Evolutionary conservation across 2,797 vertebrate species (phyloP).

Genomic region (Oreochromis grahami): DNA sequence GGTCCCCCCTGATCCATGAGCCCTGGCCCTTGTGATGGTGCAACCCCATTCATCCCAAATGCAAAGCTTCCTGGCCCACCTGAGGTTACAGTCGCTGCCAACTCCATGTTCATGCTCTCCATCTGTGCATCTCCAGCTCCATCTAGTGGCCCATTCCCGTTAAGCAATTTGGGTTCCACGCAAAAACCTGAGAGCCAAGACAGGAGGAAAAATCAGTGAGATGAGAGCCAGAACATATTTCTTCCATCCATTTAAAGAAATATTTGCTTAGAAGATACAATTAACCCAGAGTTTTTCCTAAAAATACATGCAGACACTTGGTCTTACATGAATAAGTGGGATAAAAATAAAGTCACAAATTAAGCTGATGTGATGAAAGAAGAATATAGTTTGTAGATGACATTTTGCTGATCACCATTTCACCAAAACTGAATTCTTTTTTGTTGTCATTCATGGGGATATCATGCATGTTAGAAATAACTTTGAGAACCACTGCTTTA

Average conservation of each 20-base stretch:
- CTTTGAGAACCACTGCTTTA: not conserved
- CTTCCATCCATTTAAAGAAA: not conserved
- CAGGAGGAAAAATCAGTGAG: not conserved
- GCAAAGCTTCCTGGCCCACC: conserved; percentile 95
- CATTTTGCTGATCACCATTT: not conserved
- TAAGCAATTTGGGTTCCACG: conserved; percentile 67
- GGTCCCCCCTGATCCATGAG: conserved; percentile 74
- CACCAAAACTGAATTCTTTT: not conserved
- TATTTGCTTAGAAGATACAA: not conserved
- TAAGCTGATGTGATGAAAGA: not conserved
- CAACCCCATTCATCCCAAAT: conserved; percentile 84
- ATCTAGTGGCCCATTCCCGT: conserved; percentile 60
- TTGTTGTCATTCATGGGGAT: not conserved
- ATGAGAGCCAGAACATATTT: not conserved
- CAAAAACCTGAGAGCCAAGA: conserved; percentile 51
- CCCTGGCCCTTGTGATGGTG: conserved; percentile 58
- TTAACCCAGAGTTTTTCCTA: not conserved
- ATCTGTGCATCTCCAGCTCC: conserved; percentile 79
- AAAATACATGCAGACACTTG: not conserved
- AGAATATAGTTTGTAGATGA: not conserved
- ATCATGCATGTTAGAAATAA: not conserved
- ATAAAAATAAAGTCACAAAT: not conserved
- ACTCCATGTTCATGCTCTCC: conserved; percentile 88
- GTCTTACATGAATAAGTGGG: not conserved
- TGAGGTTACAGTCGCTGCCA: conserved; percentile 83